Conservation (phyloP, 2,888 invertebrate species). For the Ptychoptera contaminata region DNA sequence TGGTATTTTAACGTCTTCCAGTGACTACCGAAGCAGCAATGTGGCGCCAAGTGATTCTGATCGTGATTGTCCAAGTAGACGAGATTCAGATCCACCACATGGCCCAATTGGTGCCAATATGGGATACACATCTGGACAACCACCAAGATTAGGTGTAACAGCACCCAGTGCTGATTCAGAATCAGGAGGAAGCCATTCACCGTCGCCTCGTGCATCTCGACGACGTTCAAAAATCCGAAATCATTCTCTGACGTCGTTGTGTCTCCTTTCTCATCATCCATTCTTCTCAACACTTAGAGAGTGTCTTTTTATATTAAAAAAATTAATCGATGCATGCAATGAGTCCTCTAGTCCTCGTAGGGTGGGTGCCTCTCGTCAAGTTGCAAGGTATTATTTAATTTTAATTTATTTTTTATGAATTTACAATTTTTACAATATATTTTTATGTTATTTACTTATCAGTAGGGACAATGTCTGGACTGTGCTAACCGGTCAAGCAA, state of each 20-base stretch:
- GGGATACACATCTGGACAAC: constrained; percentile 18
- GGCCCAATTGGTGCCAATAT: constrained; percentile 12
- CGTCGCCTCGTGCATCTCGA: constrained; percentile 67
- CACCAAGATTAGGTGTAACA: constrained; percentile 45
- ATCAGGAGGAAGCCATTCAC: constrained; percentile 75
- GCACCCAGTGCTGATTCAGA: constrained; percentile 64
- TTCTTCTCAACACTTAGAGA: constrained; percentile 98
- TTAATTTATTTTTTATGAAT: constrained; percentile 2
- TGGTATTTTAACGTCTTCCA: constrained; percentile 38
- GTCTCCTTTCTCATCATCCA: constrained; percentile 96
- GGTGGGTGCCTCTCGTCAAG: constrained; percentile 76
- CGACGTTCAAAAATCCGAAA: constrained; percentile 72
- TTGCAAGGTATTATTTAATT: constrained; percentile 46
- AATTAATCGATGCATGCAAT: constrained; percentile 94
- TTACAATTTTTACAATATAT: not conserved
- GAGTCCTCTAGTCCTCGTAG: constrained; percentile 79
- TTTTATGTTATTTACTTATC: constrained; percentile 2
- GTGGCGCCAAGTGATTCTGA: constrained; percentile 83
- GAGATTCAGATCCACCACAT: constrained; percentile 43
- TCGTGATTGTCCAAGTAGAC: constrained; percentile 61
- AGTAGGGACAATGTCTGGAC: constrained; percentile 92
- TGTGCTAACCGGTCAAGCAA: constrained; percentile 69
- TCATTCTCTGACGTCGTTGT: constrained; percentile 91
- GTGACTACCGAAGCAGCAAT: constrained; percentile 88
- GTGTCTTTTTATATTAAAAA: constrained; percentile 88